Percentiles rank a stretch among this genome's conserved stretches.
phyloP scores from a whole-genome alignment of 2,888 invertebrate species.

The Meloe dianella region DNA sequence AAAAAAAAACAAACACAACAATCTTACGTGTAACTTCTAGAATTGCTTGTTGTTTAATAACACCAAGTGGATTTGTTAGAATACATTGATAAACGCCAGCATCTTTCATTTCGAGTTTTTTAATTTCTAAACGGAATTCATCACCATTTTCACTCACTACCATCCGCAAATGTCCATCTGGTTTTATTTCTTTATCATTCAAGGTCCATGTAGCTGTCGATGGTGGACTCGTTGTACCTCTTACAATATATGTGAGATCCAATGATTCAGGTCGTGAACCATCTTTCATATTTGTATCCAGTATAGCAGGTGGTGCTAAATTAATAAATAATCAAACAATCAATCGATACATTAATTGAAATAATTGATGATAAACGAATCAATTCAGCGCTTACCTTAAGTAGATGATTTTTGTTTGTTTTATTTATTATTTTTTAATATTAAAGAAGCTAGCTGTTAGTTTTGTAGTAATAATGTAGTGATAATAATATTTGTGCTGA shows the following conservation, averaged over 20 bases:
- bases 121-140: constrained; percentile 75
- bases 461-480: constrained; percentile 11
- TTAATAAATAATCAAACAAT: background rate
- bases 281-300: constrained; percentile 76
- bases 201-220: constrained; percentile 82
- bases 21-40: constrained; percentile 73
- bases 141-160: constrained; percentile 72
- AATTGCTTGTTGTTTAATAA: constrained; percentile 74
- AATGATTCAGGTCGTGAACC: constrained; percentile 80
- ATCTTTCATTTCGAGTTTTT: constrained; percentile 72
- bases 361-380: background rate
- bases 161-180: constrained; percentile 64
- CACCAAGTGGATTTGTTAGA: constrained; percentile 83
- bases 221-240: constrained; percentile 77
- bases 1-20: background rate
- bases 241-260: constrained; percentile 78
- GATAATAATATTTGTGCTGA: no score
- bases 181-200: constrained; percentile 74
- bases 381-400: constrained; percentile 18
- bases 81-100: constrained; percentile 84
- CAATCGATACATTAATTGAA: background rate
- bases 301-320: constrained; percentile 73
- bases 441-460: constrained; percentile 25
- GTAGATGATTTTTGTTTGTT: constrained; percentile 7
- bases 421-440: no score